Conservation (phyloP, 2,797 vertebrate species). For the Microctenopoma stevenorrisi region DNA sequence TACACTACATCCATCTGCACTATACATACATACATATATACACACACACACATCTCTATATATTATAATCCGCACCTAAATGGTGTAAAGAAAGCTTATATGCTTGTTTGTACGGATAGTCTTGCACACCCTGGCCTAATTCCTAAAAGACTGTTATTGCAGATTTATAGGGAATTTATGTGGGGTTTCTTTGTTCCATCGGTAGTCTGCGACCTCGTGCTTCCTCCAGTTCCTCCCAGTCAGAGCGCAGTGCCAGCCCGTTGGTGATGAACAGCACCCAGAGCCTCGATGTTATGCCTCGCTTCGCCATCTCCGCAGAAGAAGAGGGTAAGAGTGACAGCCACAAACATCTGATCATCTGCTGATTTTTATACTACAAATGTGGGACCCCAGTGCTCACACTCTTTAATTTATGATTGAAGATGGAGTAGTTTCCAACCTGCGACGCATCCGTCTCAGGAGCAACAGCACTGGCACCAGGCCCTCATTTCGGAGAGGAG, state of each 20-base stretch:
- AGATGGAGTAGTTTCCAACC: constrained; percentile 80
- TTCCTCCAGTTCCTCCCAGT: constrained; percentile 87
- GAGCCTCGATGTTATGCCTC: constrained; percentile 90
- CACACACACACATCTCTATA: too few species aligned
- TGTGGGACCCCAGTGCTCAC: neutral
- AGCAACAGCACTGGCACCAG: constrained; percentile 93
- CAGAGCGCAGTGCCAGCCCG: constrained; percentile 85
- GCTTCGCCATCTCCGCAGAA: constrained; percentile 89
- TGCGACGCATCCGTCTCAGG: constrained; percentile 89
- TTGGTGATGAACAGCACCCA: constrained; percentile 86
- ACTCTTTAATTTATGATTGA: neutral
- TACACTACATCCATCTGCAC: too few species aligned
- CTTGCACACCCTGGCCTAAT: neutral
- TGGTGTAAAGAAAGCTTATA: neutral
- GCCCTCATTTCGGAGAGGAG: constrained; percentile 83
- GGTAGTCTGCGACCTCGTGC: constrained; percentile 87
- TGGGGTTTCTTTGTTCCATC: neutral
- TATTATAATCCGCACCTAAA: too few species aligned
- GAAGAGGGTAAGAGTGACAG: constrained; percentile 83
- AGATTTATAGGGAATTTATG: neutral
- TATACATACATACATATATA: too few species aligned
- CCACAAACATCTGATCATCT: neutral
- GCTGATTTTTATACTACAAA: neutral
- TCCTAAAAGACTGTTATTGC: neutral
- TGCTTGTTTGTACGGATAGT: neutral